Conservation (phyloP, 1,140 invertebrate species). For the Orussus abietinus region DNA sequence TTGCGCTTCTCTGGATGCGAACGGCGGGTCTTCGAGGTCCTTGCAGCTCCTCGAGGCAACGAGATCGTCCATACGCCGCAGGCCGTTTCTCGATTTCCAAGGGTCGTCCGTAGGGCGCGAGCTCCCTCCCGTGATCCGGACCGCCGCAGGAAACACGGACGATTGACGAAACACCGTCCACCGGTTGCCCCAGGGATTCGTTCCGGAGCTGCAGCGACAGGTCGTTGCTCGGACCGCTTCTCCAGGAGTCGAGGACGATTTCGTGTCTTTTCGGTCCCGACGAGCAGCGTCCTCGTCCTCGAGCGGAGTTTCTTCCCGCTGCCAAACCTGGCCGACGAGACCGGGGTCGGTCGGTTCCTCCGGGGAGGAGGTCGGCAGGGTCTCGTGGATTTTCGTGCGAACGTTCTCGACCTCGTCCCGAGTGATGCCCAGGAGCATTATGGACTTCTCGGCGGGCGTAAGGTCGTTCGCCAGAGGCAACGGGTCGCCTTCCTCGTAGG, state of each 20-base stretch:
- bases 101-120: too few relatives aligned
- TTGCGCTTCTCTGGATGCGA: too few relatives aligned
- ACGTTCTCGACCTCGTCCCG: constrained; percentile 21
- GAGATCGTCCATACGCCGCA: too few relatives aligned
- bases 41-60: too few relatives aligned
- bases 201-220: too few relatives aligned
- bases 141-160: too few relatives aligned
- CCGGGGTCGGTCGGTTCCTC: background rate
- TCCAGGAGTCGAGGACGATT: background rate
- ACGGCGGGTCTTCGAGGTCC: too few relatives aligned
- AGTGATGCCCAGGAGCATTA: constrained; percentile 24
- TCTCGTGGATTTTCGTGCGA: constrained; percentile 4
- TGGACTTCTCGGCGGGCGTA: constrained; percentile 24
- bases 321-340: background rate
- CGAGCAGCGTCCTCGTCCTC: background rate
- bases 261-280: background rate
- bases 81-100: too few relatives aligned
- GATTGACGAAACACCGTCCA: too few relatives aligned
- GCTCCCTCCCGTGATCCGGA: too few relatives aligned
- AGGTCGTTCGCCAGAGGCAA: constrained; percentile 6
- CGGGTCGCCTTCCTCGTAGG: constrained; percentile 13
- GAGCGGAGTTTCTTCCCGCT: background rate
- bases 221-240: too few relatives aligned
- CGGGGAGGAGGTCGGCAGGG: background rate
- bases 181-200: too few relatives aligned